Evolutionary conservation across 1,140 invertebrate species (phyloP), one percentile per base, ranked within the genome.

Genomic region (Panagrolaimus sp.): DNA sequence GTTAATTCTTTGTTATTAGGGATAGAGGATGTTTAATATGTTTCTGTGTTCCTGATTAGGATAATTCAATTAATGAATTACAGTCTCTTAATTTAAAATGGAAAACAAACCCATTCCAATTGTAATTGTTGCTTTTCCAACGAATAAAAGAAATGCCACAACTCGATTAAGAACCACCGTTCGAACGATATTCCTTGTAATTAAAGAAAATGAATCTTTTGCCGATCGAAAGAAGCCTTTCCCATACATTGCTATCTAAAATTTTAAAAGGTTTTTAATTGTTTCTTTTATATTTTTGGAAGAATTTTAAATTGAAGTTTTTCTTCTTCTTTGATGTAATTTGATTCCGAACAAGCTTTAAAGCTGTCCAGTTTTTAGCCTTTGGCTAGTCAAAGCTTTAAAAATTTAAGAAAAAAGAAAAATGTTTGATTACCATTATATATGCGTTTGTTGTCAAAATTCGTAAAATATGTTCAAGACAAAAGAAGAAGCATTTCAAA

Each of bases 151-250:
- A 80, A 96, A 94, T 81, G 93, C 91, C 45, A 91, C 91, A 1
- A 93, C 88, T 86, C 94, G 92, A 83, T 94, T 91, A 8, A 98
- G 83, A 5, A 96, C 91, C 10, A 92, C 88, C 7, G 93, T 91
- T 73, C 94, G 82, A n/a, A 87, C 76, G 58, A 91, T 88, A 85
- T 98, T 98, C 72, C 92, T 88, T 88, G 95, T 89, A 6, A 97
- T 87, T 52, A 97, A 86, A 74, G 88, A 89, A 80, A 97, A 95
- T 1, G 93, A 91, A 83, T 92, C 89, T 82, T 88, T 89, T 0
- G 94, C 93, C 71, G 93, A 93, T 1, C 84, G 83, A 81, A 91
- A 96, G 84, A 97, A 96, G 79, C 89, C 90, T 82, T 91, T 91
- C 0, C 95, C 94, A 84, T 96, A 91, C 47, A 96, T 89, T 1